Conservation (phyloP, 2,113 vertebrate species). For the Eptesicus fuscus region DNA sequence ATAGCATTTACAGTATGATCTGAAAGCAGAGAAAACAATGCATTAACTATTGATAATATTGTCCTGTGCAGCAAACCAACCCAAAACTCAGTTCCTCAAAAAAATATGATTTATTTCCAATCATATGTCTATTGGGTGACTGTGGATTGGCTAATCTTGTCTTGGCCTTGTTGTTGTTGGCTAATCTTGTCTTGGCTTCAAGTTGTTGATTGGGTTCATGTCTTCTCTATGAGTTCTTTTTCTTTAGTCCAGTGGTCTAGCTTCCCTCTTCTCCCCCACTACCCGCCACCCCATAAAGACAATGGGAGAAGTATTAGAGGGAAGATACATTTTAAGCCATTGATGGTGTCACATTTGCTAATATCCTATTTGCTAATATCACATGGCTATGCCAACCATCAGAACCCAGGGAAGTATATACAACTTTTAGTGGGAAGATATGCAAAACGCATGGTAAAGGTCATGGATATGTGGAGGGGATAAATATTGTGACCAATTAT, state of each 20-base stretch:
- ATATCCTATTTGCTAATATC: not conserved
- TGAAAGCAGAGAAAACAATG: not conserved
- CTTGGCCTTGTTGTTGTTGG: not conserved
- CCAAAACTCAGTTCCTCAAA: not conserved
- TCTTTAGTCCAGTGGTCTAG: not conserved
- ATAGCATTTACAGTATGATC: not conserved
- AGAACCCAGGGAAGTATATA: not conserved
- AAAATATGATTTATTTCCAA: not conserved
- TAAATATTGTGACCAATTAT: not conserved
- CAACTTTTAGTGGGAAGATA: not conserved
- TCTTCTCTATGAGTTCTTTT: not conserved
- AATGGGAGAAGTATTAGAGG: not conserved
- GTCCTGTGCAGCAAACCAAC: not conserved
- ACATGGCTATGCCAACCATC: not conserved
- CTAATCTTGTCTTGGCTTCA: not conserved
- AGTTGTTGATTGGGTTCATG: not conserved
- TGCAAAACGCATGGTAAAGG: not conserved
- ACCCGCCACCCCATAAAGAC: accelerated
- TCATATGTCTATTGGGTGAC: not conserved
- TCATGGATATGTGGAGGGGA: not conserved
- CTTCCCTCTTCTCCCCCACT: no score
- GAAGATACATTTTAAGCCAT: not conserved
- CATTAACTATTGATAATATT: not conserved
- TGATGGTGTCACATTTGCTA: not conserved
- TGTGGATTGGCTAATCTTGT: not conserved